Evolutionary conservation across 2,113 vertebrate species (phyloP).

Genomic region (Pavo muticus): DNA sequence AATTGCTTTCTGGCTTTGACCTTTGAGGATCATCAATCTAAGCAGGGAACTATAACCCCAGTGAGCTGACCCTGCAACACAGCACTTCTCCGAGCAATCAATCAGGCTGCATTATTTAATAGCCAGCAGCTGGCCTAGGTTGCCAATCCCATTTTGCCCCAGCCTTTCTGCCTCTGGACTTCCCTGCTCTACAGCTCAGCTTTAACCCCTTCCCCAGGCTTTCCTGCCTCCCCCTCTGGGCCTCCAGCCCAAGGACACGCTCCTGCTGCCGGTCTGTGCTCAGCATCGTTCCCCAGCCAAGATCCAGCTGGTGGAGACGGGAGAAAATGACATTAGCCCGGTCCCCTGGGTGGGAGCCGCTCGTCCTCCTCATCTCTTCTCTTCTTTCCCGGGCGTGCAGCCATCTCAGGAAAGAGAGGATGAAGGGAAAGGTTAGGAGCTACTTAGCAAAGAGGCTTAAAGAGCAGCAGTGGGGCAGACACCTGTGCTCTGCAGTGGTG

Average conservation of each 20-base stretch:
- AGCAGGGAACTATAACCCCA: constrained; percentile 50
- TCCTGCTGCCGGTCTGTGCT: fast-evolving
- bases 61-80: constrained; percentile 41
- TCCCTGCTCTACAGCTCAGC: neutral
- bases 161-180: neutral
- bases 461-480: constrained; percentile 30
- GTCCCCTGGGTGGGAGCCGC: constrained; percentile 31
- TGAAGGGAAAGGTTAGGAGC: constrained; percentile 64
- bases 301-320: constrained; percentile 33
- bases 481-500: neutral
- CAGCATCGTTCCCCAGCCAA: neutral
- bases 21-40: constrained; percentile 72
- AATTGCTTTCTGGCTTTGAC: constrained; percentile 68
- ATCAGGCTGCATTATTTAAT: constrained; percentile 72
- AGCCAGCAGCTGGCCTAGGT: neutral
- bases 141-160: neutral
- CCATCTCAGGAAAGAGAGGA: neutral
- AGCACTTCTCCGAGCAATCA: constrained; percentile 64
- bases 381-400: neutral
- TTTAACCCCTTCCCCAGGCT: constrained; percentile 2
- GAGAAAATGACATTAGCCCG: constrained; percentile 43
- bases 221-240: neutral
- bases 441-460: constrained; percentile 30
- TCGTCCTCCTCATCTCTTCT: neutral
- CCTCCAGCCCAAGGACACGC: neutral